Base-by-base conservation (phyloP, 2,888 invertebrate genomes). In the Tryphoninae sp. region DNA sequence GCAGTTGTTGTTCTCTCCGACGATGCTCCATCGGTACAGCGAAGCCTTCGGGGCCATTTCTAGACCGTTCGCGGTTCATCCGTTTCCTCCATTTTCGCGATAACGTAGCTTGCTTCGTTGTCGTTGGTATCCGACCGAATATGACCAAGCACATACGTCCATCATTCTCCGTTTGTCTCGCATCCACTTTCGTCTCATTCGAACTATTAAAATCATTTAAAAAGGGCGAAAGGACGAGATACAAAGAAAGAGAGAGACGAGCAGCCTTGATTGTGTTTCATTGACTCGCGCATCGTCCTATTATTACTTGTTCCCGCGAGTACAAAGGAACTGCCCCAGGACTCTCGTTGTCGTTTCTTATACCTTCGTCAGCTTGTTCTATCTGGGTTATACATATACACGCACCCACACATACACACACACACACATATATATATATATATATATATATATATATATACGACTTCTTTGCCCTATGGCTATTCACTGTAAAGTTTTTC, bases 261-360 rank as follows among this genome's bases (percentile, higher is more conserved):
- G 45, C 26, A 40, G 51, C 59, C 51, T 51, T 13, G 61, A 33
- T 76, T 62, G 62, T 49, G 51, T 49, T 72, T 76, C 71, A 82
- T 82, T 61, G 81, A 69, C 72, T 62, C 49, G 53, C 61, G 61
- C 68, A 78, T 75, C 65, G 78, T 78, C 71, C 78, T 72, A 82
- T 78, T 82, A 78, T 76, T 79, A 68, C 79, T 76, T 59, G 78
- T 82, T 82, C 55, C 67, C n/a, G 13, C 67, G 72, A 79, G 58
- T 62, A 82, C 82, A 82, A 82, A 82, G 78, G 76, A 33, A 74
- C 73, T 62, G 78, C 64, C 73, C 72, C 62, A 82, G 78, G 76
- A 72, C 68, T 55, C 72, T 67, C 62, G 79, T 76, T 68, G 78
- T 76, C 67, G 68, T 82, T 80, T 45, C 80, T 62, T 71, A 69